A percentile compares a stretch with the other conserved stretches of the same genome.
These are phyloP conservation scores for Macheiramphus alcinus DNA, from an alignment of 2,113 vertebrate genomes.

Conservation along the genomic window DNA sequence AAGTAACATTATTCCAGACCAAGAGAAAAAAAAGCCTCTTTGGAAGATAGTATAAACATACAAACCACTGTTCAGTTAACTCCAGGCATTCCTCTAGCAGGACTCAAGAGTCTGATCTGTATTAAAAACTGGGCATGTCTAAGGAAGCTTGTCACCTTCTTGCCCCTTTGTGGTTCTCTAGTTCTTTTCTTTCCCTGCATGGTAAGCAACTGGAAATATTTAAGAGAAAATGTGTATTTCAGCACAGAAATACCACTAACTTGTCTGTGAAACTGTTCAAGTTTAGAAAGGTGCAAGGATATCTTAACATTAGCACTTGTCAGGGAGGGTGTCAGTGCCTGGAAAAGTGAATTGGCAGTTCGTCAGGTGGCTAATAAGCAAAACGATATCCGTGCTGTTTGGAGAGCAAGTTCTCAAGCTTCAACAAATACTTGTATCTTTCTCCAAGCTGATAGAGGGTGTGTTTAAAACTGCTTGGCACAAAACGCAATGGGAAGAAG, in stretches of 20 bases:
- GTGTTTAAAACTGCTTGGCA: background rate
- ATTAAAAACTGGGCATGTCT: background rate
- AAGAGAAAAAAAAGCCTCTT: background rate
- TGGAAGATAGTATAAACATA: background rate
- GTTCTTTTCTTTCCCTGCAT: background rate
- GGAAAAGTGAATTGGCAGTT: background rate
- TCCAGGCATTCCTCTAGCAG: background rate
- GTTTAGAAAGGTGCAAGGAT: background rate
- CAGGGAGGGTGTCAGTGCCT: background rate
- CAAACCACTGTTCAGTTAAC: background rate
- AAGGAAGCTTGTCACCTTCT: background rate
- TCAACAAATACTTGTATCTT: background rate
- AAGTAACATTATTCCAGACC: background rate
- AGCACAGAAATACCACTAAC: background rate
- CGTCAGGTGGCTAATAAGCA: background rate
- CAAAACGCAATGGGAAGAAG: background rate
- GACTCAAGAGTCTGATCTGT: background rate
- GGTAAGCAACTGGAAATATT: background rate
- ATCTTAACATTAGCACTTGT: background rate
- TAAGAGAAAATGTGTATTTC: background rate
- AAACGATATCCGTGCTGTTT: background rate
- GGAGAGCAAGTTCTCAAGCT: background rate
- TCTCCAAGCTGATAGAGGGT: background rate
- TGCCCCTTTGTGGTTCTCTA: background rate
- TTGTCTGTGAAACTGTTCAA: background rate